Base-by-base conservation (phyloP, 2,113 vertebrate species). In the Upupa epops region DNA sequence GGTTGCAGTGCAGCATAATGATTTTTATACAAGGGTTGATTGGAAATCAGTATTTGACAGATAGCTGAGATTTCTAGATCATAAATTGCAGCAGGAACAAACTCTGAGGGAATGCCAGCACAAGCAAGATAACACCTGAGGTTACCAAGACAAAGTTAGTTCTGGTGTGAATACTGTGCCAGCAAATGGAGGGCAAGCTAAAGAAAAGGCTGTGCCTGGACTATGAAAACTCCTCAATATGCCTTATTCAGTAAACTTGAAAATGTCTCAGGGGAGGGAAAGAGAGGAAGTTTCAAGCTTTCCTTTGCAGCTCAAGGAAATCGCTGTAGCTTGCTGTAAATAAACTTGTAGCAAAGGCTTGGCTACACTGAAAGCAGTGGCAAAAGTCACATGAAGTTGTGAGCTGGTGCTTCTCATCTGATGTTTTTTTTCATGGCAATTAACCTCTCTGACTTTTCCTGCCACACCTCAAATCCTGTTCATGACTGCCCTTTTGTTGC, bases 191-290 rank as follows among this genome's bases (percentile, higher is more conserved):
- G 49, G 16, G 48, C 34, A 92, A 92, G 65, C 71, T 73, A 29
- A 48, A 49, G 45, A 74, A 91, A 42, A 74, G 45, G 42, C 42
- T 66, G 34, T 80, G 22, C 59, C 21, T 90, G 76, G 36, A 14
- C 10, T 36, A 24, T 37, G 52, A 45, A 65, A 75, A 85, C 51
- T 77, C 52, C 16, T 83, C 37, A 49, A 11, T 87, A 61, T 86
- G 26, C 65, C 28, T 75, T 75, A 49, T 69, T 86, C 24, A 56
- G 73, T 71, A 83, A 86, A 72, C 26, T 36, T 83, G 26, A 48
- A 83, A 92, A 81, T 64, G 17, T 89, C 68, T 90, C 73, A 83
- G 37, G 79, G n/a, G 54, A 91, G 29, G 48, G 36, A 85, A 72
- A 76, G 56, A 54, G 58, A 79, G 63, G 92, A 82, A 95, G 82